Conservation (phyloP, 2,113 vertebrate species). For the Syrrhaptes paradoxus region DNA sequence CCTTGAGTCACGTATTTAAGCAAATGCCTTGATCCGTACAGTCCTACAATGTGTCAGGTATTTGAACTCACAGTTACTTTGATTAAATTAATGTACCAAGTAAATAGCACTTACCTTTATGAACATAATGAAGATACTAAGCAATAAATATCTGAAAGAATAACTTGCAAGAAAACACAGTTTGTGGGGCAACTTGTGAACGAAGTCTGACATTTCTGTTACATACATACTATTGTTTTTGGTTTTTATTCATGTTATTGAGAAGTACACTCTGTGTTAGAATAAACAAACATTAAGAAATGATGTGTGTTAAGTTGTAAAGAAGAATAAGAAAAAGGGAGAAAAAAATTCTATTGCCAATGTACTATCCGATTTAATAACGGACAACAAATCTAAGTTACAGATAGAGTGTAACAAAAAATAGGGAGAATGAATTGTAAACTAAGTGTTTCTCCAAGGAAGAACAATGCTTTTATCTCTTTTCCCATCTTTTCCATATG, state of each 20-base stretch:
- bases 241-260: background rate
- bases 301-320: background rate
- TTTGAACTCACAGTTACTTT: background rate
- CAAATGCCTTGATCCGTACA: background rate
- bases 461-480: background rate
- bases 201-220: background rate
- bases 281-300: background rate
- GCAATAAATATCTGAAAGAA: background rate
- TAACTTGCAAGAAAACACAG: background rate
- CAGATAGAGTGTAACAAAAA: background rate
- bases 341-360: background rate
- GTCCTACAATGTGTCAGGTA: background rate
- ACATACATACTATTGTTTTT: background rate
- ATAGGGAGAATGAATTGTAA: background rate
- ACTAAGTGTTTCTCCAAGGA: background rate
- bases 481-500: background rate
- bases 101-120: constrained; percentile 5
- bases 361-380: background rate
- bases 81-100: background rate
- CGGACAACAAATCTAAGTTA: background rate
- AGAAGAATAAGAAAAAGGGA: background rate
- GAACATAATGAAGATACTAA: background rate
- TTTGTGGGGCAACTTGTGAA: background rate
- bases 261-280: background rate
- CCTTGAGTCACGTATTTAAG: background rate